These are phyloP conservation scores for Pangasius sanitwongsei DNA, from an alignment of 2,797 vertebrate species.

Conservation along the genomic window DNA sequence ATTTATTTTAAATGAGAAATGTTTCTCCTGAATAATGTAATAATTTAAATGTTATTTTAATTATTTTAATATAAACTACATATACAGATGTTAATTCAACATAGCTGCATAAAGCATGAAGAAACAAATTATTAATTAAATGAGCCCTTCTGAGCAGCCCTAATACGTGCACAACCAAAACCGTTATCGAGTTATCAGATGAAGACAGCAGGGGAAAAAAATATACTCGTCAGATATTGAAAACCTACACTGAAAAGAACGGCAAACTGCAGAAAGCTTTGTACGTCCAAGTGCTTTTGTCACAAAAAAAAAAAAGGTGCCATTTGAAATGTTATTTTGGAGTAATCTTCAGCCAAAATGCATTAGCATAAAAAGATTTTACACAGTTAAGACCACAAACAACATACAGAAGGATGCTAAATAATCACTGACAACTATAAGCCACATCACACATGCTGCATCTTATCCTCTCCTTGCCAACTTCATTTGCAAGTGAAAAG, in stretches of 20 bases:
- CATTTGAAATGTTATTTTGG: background rate
- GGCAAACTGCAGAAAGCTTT: background rate
- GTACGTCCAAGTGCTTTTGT: background rate
- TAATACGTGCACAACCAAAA: background rate
- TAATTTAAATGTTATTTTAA: background rate
- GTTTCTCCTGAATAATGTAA: background rate
- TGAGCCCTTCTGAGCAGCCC: too few species aligned
- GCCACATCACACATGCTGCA: slow-evolving; percentile 50
- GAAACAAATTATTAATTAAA: too few species aligned
- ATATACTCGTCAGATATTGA: background rate
- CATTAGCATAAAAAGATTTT: slow-evolving; percentile 33
- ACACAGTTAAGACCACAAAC: slow-evolving; percentile 32
- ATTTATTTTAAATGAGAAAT: too few species aligned
- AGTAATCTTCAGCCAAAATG: background rate
- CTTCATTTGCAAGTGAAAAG: slow-evolving; percentile 84
- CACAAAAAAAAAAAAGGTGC: background rate
- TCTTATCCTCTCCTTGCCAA: slow-evolving; percentile 72
- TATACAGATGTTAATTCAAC: background rate
- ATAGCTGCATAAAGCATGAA: background rate
- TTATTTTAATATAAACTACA: background rate
- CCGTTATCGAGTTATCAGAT: background rate
- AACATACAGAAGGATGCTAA: slow-evolving; percentile 33
- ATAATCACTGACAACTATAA: slow-evolving; percentile 43
- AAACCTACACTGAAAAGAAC: background rate
- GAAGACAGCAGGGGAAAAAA: background rate